These are phyloP conservation scores for Neostethus bicornis DNA, from an alignment of 2,797 vertebrate genomes.

Conservation along the genomic window DNA sequence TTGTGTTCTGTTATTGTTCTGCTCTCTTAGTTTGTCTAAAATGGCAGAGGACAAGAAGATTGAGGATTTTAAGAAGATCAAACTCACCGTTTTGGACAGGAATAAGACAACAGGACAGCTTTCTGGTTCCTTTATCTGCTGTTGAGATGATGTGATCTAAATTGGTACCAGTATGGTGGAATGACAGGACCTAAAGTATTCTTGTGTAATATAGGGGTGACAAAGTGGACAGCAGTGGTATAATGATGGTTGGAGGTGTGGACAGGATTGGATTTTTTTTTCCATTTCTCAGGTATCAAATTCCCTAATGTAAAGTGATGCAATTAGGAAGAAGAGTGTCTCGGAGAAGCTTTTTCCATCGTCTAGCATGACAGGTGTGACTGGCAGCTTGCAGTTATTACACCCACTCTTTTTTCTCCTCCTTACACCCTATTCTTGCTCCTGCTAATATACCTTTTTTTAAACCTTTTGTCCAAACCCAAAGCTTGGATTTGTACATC, in stretches of 20 bases:
- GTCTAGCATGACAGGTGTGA: slow-evolving; percentile 77
- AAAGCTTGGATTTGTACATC: not conserved
- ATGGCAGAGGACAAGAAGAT: slow-evolving; percentile 30
- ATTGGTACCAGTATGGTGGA: slow-evolving; percentile 28
- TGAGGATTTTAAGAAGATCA: slow-evolving; percentile 54
- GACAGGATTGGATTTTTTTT: slow-evolving; percentile 30
- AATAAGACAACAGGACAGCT: slow-evolving; percentile 51
- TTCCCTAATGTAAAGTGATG: slow-evolving; percentile 36
- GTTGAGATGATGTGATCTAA: slow-evolving; percentile 51
- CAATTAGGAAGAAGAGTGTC: slow-evolving; percentile 71
- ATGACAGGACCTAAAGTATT: slow-evolving; percentile 55
- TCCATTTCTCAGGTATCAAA: slow-evolving; percentile 32
- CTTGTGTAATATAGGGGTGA: slow-evolving; percentile 27
- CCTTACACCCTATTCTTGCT: slow-evolving; percentile 4
- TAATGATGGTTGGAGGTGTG: slow-evolving; percentile 29
- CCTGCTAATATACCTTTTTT: slow-evolving; percentile 2
- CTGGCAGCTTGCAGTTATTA: slow-evolving; percentile 12
- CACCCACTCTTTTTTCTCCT: slow-evolving; percentile 1
- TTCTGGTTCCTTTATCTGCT: slow-evolving; percentile 48
- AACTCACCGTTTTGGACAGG: slow-evolving; percentile 53
- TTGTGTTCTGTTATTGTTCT: slow-evolving; percentile 43
- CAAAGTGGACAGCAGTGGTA: slow-evolving; percentile 28
- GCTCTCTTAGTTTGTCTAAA: slow-evolving; percentile 35
- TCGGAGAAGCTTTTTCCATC: slow-evolving; percentile 73
- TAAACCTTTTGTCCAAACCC: not conserved